Conservation (phyloP, 2,797 vertebrate species). For the Sebastiscus albofasciatus region DNA sequence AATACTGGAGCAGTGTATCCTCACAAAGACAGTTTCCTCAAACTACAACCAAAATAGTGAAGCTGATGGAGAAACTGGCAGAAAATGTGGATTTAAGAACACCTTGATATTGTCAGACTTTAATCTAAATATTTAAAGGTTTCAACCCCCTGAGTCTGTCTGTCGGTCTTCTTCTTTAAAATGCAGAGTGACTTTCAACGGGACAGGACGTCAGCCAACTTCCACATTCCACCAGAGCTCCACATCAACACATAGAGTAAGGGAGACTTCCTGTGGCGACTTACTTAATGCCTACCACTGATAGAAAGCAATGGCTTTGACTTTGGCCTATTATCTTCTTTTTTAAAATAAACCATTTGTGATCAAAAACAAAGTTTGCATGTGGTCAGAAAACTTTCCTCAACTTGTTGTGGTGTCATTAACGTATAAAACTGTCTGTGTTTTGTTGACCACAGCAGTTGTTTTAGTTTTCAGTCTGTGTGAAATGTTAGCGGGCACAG, state of each 20-base stretch:
- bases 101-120: background rate
- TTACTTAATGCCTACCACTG: constrained; percentile 7
- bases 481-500: background rate
- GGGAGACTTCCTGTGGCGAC: constrained; percentile 25
- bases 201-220: constrained; percentile 30
- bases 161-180: background rate
- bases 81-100: background rate
- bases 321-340: background rate
- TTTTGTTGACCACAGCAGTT: background rate
- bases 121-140: constrained; percentile 30
- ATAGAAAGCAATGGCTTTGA: constrained; percentile 4
- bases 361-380: background rate
- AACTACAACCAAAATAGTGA: background rate
- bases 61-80: background rate
- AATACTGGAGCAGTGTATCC: background rate
- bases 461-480: background rate
- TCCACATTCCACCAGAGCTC: constrained; percentile 48
- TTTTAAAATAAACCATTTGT: background rate
- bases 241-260: constrained; percentile 40
- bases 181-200: constrained; percentile 6
- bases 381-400: background rate
- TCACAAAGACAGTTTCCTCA: background rate
- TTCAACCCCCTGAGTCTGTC: constrained; percentile 2
- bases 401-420: background rate
- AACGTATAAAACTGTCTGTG: background rate